Base-by-base conservation (phyloP, 2,888 invertebrate genomes). In the Ennomos erosarius region DNA sequence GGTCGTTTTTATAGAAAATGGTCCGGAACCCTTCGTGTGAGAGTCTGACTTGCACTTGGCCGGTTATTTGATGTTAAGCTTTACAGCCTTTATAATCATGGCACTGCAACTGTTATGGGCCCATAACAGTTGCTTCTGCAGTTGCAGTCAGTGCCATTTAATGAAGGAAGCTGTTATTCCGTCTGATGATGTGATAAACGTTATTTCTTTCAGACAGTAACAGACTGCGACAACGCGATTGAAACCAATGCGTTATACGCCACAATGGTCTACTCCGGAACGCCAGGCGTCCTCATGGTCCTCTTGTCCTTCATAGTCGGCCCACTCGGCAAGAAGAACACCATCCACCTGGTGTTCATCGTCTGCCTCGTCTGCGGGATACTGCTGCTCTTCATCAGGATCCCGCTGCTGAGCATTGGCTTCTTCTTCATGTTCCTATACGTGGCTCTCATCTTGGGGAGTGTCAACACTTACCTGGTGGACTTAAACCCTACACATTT, bases 401-500 rank as follows among this genome's bases (percentile, higher is more conserved):
- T 84, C 0, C 86, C 89, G 0, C 53, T 85, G 1, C 66, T 89
- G 34, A 89, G 87, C 71, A 84, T 89, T 34, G 70, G 65, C 0
- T 56, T 89, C 34, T 90, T 89, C 72, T 88, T 76, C 70, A 49
- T 82, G 26, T 88, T 89, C 39, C 74, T 88, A 0, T 85, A 85
- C 57, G 85, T 86, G 10, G 77, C 83, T 5, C 68, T 87, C 1
- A 86, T 88, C 55, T 70, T 90, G 64, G 88, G 87, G 10, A 88
- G 85, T 55, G 73, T 85, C 0, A 90, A 90, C 54, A 85, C 86
- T 1, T 89, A 84, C 68, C 74, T 89, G 52, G 85, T 90, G 11
- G 90, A 90, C 11, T 59, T 88, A 11, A 90, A 88, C 62, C 89
- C 90, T 34, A 90, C 90, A 3, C 78, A 88, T 75, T 77, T 90